phyloP scores from a whole-genome alignment of 2,888 invertebrate genomes.

The Heliconius erato region DNA sequence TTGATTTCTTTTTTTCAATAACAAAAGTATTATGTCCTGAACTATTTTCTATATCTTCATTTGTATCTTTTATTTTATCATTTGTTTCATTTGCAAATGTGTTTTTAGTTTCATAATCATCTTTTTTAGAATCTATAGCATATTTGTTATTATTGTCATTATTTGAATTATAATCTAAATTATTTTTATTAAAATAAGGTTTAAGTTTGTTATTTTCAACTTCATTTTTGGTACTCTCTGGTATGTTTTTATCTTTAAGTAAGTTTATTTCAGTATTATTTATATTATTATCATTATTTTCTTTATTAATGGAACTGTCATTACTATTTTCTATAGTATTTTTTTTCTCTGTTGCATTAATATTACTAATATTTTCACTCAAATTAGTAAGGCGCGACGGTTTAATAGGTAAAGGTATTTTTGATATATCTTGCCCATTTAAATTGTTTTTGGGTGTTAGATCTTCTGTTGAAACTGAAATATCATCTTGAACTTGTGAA shows the following conservation, averaged over 20 bases:
- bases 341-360: neutral
- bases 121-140: neutral
- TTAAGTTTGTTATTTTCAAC: neutral
- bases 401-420: conserved; percentile 25
- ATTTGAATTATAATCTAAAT: neutral
- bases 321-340: neutral
- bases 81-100: neutral
- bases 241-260: neutral
- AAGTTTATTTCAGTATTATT: neutral
- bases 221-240: neutral
- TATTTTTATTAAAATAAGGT: neutral
- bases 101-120: neutral
- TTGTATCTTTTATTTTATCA: neutral
- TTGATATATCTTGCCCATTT: neutral
- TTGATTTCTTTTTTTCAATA: conserved; percentile 18
- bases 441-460: neutral
- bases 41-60: neutral
- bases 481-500: neutral
- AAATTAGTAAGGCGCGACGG: neutral
- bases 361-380: neutral
- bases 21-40: conserved; percentile 15
- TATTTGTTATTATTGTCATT: neutral
- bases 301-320: neutral
- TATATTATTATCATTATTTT: neutral
- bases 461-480: conserved; percentile 1